phyloP scores from a whole-genome alignment of 2,797 vertebrate genomes.

The Sebastes jordani region DNA sequence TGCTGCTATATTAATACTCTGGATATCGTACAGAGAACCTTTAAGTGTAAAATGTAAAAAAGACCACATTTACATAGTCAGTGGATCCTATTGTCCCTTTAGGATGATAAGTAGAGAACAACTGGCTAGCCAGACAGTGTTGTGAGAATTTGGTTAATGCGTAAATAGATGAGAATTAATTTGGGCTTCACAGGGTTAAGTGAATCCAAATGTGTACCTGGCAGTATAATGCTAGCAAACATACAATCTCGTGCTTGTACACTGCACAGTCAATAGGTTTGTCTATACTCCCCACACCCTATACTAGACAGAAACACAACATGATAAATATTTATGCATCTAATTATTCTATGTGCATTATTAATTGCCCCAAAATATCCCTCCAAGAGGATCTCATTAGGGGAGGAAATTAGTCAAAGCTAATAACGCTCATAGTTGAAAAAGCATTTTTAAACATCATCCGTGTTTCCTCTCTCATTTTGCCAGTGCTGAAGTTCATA shows the following conservation, averaged over 20 bases:
- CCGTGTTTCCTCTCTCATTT: conserved; percentile 61
- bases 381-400: conserved; percentile 83
- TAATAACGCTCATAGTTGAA: conserved; percentile 81
- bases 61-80: background rate
- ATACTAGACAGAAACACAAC: conserved; percentile 65
- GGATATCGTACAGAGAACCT: background rate
- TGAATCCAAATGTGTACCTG: background rate
- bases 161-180: background rate
- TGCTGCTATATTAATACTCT: background rate
- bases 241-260: background rate
- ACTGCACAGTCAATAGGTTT: conserved; percentile 23
- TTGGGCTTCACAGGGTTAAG: background rate
- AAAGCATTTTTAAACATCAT: conserved; percentile 79
- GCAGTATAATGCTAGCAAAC: background rate
- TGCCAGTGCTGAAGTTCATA: conserved; percentile 61
- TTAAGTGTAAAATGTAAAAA: background rate
- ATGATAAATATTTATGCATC: conserved; percentile 82
- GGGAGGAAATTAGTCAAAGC: conserved; percentile 82
- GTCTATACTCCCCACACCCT: conserved; percentile 29
- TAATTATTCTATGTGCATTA: conserved; percentile 85
- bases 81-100: background rate
- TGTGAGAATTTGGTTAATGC: background rate
- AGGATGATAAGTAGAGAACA: background rate
- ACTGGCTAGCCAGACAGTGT: background rate
- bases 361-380: conserved; percentile 83